A percentile compares a stretch with the other conserved stretches of the same genome.
Evolutionary conservation across 35 echinoderm and acorn worm species (phyloP).

Genomic region (Ophioderma brevispina): DNA sequence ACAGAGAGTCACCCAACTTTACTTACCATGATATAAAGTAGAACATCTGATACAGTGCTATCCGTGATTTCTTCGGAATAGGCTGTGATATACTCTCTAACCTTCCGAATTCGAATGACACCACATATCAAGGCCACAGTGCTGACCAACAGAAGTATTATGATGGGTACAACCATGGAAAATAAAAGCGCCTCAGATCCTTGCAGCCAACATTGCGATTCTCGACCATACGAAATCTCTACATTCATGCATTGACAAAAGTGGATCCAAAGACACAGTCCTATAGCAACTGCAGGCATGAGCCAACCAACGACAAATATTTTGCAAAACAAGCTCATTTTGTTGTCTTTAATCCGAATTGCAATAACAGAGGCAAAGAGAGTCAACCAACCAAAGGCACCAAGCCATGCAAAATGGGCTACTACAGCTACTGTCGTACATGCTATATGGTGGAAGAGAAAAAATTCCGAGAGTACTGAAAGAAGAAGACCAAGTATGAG

Average conservation of each 20-base stretch:
- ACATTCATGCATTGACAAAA: slow-evolving; percentile 2
- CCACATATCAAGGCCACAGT: neutral
- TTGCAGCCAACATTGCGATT: neutral
- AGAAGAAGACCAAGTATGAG: neutral
- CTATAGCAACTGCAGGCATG: neutral
- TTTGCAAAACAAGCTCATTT: neutral
- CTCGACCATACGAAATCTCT: neutral
- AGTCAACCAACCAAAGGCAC: neutral
- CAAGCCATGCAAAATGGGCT: neutral
- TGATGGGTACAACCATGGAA: neutral
- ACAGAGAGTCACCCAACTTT: too few relatives aligned
- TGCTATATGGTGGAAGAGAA: neutral
- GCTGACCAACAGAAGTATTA: neutral
- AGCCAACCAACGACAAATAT: neutral
- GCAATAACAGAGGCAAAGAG: neutral
- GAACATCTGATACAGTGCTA: neutral
- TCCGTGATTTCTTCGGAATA: neutral
- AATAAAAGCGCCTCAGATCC: neutral
- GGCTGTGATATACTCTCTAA: neutral
- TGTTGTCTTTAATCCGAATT: neutral
- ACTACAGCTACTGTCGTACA: neutral
- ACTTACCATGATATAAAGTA: neutral
- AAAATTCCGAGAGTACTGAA: neutral
- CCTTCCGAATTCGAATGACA: neutral
- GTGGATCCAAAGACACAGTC: neutral